Evolutionary conservation across 2,888 invertebrate species (phyloP), one percentile per base, ranked within the genome.

Genomic region (Phaonia tiefii): DNA sequence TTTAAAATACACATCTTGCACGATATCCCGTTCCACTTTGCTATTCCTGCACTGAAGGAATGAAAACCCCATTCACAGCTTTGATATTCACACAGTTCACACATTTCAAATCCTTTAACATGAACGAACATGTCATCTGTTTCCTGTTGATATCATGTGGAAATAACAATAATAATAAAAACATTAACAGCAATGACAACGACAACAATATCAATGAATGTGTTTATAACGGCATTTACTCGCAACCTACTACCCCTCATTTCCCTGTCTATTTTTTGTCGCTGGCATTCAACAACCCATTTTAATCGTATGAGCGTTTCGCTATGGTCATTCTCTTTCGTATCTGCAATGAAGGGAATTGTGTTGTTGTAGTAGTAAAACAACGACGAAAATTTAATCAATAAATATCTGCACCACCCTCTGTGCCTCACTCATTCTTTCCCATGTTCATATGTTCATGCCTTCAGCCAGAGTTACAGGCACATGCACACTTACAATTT

Each of bases 111-210:
- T 58, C 44, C 37, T 74, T 74, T 77, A 80, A 74, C 80, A 77
- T 80, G 63, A 39, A 63, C 74, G 74, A 77, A 77, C 77, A 80
- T 80, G 80, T 77, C 80, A 80, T 80, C 69, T 77, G 80, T 75
- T 80, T 80, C 80, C 80, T 80, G 80, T 80, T 80, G 77, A 80
- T 80, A 77, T 80, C 80, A 77, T 80, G 74, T 70, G 76, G 58
- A 71, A 76, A 70, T 76, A 58, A 63, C 56, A 80, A 51, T 71
- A 69, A 70, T 73, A 66, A 63, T 63, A 63, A 63, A 13, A 39
- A 39, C 8, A 17, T 1, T 10, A 60, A 60, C 17, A 60, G 11
- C 60, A 60, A 7, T 13, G 39, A 5, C 58, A 58, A 37, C 37
- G 11, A 60, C 60, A 69, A 25, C 31, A 66, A 74, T 58, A 66